These are phyloP conservation scores for Dolichoris vasculosae DNA, from an alignment of 1,140 invertebrate species.

Conservation along the genomic window DNA sequence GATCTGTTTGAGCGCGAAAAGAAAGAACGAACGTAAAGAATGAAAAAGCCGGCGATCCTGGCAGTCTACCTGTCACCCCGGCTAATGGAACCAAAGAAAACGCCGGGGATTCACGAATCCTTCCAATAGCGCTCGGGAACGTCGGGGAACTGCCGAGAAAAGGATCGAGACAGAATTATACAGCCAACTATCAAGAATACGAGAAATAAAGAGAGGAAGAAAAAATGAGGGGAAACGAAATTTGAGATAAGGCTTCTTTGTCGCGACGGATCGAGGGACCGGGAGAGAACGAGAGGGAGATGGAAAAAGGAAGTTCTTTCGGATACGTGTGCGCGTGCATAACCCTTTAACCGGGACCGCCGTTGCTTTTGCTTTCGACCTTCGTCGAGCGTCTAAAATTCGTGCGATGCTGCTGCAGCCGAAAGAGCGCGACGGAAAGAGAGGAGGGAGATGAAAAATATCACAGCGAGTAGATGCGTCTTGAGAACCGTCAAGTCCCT, in stretches of 20 bases:
- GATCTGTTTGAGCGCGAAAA: constrained; percentile 33
- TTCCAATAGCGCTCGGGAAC: constrained; percentile 41
- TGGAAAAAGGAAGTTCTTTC: constrained; percentile 23
- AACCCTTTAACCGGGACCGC: constrained; percentile 32
- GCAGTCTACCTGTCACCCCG: constrained; percentile 48
- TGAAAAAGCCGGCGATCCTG: constrained; percentile 27
- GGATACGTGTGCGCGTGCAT: background rate
- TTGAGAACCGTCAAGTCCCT: constrained; percentile 24
- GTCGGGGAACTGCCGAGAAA: background rate
- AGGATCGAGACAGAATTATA: background rate
- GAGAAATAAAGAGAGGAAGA: constrained; percentile 47
- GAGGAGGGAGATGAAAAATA: constrained; percentile 4
- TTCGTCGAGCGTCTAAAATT: background rate
- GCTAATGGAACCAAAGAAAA: constrained; percentile 38
- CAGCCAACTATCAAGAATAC: background rate
- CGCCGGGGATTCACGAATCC: constrained; percentile 31
- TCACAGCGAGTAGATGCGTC: constrained; percentile 8
- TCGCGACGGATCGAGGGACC: constrained; percentile 21
- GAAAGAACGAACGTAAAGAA: constrained; percentile 23
- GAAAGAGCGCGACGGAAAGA: background rate
- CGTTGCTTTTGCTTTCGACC: background rate
- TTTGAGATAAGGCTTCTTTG: constrained; percentile 61
- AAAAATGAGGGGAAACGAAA: constrained; percentile 54
- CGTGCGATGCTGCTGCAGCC: background rate
- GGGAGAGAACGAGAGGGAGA: background rate